A percentile compares a stretch with the other conserved stretches of the same genome.
Evolutionary conservation across 2,888 invertebrate genomes (phyloP).

Genomic region (Strigamia maritima): DNA sequence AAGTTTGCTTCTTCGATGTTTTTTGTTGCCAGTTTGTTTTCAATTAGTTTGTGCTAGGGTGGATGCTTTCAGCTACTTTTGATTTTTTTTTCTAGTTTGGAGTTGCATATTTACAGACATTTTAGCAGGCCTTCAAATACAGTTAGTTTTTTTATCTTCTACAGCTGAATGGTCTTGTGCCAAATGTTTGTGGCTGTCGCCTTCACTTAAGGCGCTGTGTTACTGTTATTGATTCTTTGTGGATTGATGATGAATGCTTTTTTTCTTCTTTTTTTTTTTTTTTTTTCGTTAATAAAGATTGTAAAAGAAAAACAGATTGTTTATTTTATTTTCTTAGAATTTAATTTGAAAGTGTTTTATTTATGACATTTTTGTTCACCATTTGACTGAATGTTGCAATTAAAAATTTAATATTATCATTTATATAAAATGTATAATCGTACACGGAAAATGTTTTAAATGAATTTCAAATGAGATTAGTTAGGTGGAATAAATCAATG

Average conservation of each 20-base stretch:
- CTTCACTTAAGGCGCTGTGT: neutral
- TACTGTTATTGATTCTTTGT: conserved; percentile 18
- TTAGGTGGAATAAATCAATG: neutral
- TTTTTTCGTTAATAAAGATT: neutral
- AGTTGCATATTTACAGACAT: neutral
- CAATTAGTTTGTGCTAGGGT: neutral
- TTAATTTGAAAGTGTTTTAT: neutral
- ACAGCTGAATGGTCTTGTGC: neutral
- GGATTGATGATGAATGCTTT: conserved; percentile 17
- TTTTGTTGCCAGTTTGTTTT: neutral
- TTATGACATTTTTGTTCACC: neutral
- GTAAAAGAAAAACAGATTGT: neutral
- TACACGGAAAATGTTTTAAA: neutral
- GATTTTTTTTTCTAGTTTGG: neutral
- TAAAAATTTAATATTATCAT: neutral
- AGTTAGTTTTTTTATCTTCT: neutral
- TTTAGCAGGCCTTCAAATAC: neutral
- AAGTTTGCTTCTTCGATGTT: too few species aligned
- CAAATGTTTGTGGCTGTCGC: conserved; percentile 10
- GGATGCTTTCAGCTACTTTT: neutral
- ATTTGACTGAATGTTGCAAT: neutral
- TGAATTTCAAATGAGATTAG: neutral
- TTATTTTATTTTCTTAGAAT: neutral
- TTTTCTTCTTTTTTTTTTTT: neutral
- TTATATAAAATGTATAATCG: neutral